Evolutionary conservation across 2,888 invertebrate species (phyloP), one percentile per base, ranked within the genome.

Genomic region (Adelphocoris suturalis): DNA sequence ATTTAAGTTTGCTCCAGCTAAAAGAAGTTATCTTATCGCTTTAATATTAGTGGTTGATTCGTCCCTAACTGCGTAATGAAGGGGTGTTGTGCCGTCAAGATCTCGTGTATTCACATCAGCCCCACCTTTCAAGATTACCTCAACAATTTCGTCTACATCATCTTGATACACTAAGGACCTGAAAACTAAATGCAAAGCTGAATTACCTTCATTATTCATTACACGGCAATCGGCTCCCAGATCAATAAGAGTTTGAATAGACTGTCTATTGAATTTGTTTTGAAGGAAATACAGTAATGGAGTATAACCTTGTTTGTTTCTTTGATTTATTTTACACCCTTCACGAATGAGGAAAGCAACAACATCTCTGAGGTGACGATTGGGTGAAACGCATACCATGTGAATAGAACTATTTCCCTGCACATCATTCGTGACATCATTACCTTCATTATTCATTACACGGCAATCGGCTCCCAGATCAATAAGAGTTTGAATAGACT

Each of bases 381-480:
- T 9, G 0, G 47, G 48, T 9, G 52, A 48, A 14, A 27, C 27
- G 19, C 82, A 82, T 7, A 82, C 82, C 82, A 82, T 52, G 52
- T 82, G 82, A 19, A 82, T 52, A 4, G 48, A 82, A 82, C 47
- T 52, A 82, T 82, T 82, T 14, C 23, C n/a, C n/a, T n/a, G n/a
- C n/a, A n/a, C n/a, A n/a, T n/a, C n/a, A n/a, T n/a, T n/a, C n/a
- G n/a, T n/a, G n/a, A n/a, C n/a, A n/a, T n/a, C n/a, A 2, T 52
- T 82, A 14, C 82, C 47, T 13, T 82, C 82, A 52, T 52, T 5
- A 27, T 82, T 82, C 48, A 5, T 13, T 14, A 52, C 52, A 16
- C 47, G 37, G 23, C 82, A 82, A 52, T 82, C 52, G 0, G 82
- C 82, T 23, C 82, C 82, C 27, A 82, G 47, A 47, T 82, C 55